Percentiles rank a stretch among this genome's conserved stretches.
Conservation (phyloP, 2,888 invertebrate genomes). For the Lymantria monacha region DNA sequence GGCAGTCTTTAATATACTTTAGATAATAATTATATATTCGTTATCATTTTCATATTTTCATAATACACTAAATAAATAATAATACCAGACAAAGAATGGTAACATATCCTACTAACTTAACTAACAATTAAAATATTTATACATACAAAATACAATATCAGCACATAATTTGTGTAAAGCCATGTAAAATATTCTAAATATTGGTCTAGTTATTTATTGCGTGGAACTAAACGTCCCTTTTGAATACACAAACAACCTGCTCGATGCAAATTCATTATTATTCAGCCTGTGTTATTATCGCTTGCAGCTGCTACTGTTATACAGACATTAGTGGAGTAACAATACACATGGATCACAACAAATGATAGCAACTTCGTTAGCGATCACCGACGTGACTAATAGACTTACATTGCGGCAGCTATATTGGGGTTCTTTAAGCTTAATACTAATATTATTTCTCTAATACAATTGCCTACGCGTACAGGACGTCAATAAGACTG, state of each 20-base stretch:
- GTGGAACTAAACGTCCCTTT: constrained; percentile 51
- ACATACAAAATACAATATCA: constrained; percentile 66
- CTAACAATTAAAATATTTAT: constrained; percentile 61
- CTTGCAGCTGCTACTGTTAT: constrained; percentile 27
- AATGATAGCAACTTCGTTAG: constrained; percentile 1
- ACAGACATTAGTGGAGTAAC: constrained; percentile 14
- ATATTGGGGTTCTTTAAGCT: constrained; percentile 71
- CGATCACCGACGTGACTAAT: constrained; percentile 10
- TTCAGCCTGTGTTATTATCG: constrained; percentile 45
- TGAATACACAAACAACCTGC: constrained; percentile 55
- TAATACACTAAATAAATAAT: constrained; percentile 71
- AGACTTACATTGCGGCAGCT: constrained; percentile 16
- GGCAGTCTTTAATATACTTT: constrained; percentile 79
- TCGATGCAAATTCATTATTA: constrained; percentile 54
- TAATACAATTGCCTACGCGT: constrained; percentile 77
- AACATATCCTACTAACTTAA: constrained; percentile 70
- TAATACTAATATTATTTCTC: constrained; percentile 66
- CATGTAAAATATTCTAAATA: constrained; percentile 79
- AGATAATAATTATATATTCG: constrained; percentile 62
- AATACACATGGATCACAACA: constrained; percentile 2
- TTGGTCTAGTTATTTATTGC: constrained; percentile 81
- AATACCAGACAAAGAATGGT: constrained; percentile 74
- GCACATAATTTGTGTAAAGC: constrained; percentile 69
- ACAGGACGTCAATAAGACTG: constrained; percentile 74
- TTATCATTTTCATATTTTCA: constrained; percentile 62